phyloP scores from a whole-genome alignment of 2,888 invertebrate species.

The Netelia inedita region DNA sequence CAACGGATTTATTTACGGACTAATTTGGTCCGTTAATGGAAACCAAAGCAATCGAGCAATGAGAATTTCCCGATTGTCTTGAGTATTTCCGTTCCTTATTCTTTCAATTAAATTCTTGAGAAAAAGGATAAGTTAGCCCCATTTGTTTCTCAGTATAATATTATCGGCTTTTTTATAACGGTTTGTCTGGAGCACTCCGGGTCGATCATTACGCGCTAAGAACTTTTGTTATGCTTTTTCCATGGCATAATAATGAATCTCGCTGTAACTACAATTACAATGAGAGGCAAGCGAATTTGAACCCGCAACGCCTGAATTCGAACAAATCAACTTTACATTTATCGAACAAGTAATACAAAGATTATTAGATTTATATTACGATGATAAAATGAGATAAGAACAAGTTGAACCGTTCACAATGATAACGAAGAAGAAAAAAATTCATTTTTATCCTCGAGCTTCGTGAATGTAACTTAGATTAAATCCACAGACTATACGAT shows the following conservation, averaged over 20 bases:
- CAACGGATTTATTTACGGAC: conserved; percentile 31
- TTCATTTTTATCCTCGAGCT: background rate
- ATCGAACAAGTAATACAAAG: background rate
- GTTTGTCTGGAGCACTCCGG: conserved; percentile 2
- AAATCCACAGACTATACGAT: background rate
- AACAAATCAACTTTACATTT: conserved; percentile 7
- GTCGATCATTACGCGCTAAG: conserved; percentile 25
- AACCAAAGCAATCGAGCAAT: conserved; percentile 5
- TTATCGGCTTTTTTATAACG: conserved; percentile 49
- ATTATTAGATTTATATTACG: background rate
- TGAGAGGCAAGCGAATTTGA: background rate
- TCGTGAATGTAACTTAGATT: background rate
- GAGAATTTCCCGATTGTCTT: conserved; percentile 29
- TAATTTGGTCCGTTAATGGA: conserved; percentile 22
- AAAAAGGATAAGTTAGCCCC: conserved; percentile 36
- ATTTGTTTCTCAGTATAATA: conserved; percentile 47
- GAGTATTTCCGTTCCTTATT: conserved; percentile 20
- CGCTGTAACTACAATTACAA: conserved; percentile 13
- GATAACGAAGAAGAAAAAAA: background rate
- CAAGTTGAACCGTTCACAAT: too few relatives aligned
- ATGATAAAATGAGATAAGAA: background rate
- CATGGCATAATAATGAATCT: background rate
- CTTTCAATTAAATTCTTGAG: conserved; percentile 13
- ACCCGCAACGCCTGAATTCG: background rate
- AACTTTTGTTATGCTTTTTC: conserved; percentile 5